Conservation (phyloP, 2,888 invertebrate species). For the Agonum fuliginosum region DNA sequence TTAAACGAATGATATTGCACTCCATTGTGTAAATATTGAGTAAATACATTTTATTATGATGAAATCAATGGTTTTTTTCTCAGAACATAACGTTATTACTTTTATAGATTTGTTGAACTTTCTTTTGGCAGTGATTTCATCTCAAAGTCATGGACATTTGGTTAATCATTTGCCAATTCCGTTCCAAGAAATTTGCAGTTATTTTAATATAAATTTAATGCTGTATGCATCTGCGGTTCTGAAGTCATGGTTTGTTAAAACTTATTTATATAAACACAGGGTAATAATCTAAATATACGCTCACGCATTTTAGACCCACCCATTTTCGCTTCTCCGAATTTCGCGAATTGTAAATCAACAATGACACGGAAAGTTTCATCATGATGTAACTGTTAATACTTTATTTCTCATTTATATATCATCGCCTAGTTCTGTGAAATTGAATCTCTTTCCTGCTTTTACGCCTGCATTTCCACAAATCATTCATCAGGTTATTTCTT, state of each 20-base stretch:
- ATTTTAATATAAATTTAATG: constrained; percentile 32
- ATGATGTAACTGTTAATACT: not conserved
- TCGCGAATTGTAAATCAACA: not conserved
- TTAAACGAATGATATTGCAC: constrained; percentile 15
- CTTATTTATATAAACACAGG: constrained; percentile 40
- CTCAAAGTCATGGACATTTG: constrained; percentile 35
- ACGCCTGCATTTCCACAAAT: not conserved
- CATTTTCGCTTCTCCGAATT: not conserved
- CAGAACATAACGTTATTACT: constrained; percentile 12
- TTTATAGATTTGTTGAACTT: constrained; percentile 5
- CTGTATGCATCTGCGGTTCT: constrained; percentile 48
- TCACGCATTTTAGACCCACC: not conserved
- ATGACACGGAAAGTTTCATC: too few species aligned
- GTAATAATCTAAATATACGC: constrained; percentile 1
- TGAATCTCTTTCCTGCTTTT: not conserved
- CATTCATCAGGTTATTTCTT: not conserved
- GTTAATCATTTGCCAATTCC: not conserved
- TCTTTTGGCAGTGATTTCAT: constrained; percentile 27
- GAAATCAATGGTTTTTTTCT: constrained; percentile 14
- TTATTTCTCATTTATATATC: not conserved
- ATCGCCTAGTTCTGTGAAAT: not conserved
- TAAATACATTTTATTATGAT: constrained; percentile 4
- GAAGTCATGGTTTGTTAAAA: constrained; percentile 29
- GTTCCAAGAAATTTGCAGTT: constrained; percentile 4
- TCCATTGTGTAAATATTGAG: constrained; percentile 25